Conservation (phyloP, 2,888 invertebrate genomes). For the Octonoba sinensis region DNA sequence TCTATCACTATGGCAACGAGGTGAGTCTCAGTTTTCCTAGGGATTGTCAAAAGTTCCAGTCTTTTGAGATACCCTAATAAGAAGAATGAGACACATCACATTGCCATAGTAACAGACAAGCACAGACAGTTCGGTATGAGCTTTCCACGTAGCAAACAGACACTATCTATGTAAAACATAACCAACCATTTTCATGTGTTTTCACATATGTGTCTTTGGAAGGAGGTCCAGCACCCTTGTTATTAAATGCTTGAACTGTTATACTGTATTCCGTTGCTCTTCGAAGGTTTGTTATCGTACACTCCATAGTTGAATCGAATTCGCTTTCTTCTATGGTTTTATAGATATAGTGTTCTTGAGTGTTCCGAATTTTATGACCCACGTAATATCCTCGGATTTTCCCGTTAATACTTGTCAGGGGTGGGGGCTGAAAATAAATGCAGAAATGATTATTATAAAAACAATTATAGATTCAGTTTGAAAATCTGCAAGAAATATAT, state of each 20-base stretch:
- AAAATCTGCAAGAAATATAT: too few species aligned
- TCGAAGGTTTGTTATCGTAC: slow-evolving; percentile 63
- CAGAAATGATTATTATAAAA: too few species aligned
- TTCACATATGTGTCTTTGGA: slow-evolving; percentile 70
- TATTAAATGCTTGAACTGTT: slow-evolving; percentile 71
- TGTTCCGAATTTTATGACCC: slow-evolving; percentile 70
- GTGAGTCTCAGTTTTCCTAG: too few species aligned
- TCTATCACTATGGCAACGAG: too few species aligned
- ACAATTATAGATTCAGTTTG: too few species aligned
- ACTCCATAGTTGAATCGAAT: slow-evolving; percentile 57
- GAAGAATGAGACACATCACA: too few species aligned
- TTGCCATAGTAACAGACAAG: too few species aligned
- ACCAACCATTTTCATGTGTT: slow-evolving; percentile 72
- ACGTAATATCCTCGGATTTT: slow-evolving; percentile 71
- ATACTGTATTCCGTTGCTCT: slow-evolving; percentile 70
- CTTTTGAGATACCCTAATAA: too few species aligned
- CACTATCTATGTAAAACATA: too few species aligned
- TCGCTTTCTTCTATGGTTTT: slow-evolving; percentile 68
- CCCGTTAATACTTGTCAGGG: slow-evolving; percentile 69
- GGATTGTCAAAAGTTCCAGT: too few species aligned
- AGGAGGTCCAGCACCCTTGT: slow-evolving; percentile 70
- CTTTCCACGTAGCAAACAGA: too few species aligned
- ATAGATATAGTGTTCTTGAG: slow-evolving; percentile 69
- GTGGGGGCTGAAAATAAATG: slow-evolving; percentile 69
- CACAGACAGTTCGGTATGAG: too few species aligned